Conservation (phyloP, 1,140 invertebrate genomes). For the Orchestia grillus region DNA sequence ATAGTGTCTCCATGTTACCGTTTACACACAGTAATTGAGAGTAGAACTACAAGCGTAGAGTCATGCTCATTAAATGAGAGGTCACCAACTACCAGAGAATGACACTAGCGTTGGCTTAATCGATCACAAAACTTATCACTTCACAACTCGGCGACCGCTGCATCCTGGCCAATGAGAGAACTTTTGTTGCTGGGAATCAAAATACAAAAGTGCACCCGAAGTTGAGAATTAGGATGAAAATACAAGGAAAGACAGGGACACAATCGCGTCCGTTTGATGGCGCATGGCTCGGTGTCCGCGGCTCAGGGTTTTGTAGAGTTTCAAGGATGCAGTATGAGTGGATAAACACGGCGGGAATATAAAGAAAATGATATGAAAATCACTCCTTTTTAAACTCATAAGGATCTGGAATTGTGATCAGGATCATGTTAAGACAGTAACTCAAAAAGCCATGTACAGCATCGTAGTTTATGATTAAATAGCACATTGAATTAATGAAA, state of each 20-base stretch:
- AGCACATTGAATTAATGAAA: not conserved
- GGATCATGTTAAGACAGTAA: not conserved
- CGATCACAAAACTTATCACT: constrained; percentile 35
- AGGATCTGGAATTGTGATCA: not conserved
- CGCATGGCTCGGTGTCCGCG: not conserved
- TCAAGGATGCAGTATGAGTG: not conserved
- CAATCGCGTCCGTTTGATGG: not conserved
- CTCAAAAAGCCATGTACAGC: not conserved
- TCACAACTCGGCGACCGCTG: not conserved
- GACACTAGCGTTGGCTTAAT: not conserved
- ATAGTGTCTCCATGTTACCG: not conserved
- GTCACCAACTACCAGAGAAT: not conserved
- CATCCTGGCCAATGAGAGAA: not conserved
- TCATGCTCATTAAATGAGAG: not conserved
- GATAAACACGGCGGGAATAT: not conserved
- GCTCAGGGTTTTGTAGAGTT: not conserved
- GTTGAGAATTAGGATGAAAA: not conserved
- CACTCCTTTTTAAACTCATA: not conserved
- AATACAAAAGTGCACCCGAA: not conserved
- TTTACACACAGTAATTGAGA: not conserved
- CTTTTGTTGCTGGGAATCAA: not conserved
- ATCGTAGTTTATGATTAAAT: not conserved
- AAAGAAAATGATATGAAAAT: not conserved
- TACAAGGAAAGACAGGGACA: not conserved
- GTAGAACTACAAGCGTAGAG: constrained; percentile 11